These are phyloP conservation scores for Muschampia plurimacula DNA, from an alignment of 2,888 invertebrate genomes.

Conservation along the genomic window DNA sequence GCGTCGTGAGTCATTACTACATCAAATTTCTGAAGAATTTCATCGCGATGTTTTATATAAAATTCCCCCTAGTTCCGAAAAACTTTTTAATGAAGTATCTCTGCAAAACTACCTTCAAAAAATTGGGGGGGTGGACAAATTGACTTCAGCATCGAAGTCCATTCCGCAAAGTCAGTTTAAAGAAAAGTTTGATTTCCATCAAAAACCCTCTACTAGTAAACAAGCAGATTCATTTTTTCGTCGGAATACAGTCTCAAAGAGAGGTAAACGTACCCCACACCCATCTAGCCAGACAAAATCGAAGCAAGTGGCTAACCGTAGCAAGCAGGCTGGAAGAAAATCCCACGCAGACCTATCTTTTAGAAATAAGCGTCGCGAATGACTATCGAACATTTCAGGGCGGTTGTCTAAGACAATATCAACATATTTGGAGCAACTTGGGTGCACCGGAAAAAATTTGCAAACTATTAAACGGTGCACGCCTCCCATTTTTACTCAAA, in stretches of 20 bases:
- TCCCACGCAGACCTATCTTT: too few species aligned
- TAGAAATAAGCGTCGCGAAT: too few species aligned
- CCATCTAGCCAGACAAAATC: too few species aligned
- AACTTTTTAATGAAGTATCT: not conserved
- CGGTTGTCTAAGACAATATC: constrained; percentile 39
- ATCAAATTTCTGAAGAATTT: constrained; percentile 15
- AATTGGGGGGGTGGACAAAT: constrained; percentile 29
- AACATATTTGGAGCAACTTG: constrained; percentile 34
- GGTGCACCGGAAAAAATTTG: constrained; percentile 40
- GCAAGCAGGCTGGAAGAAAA: too few species aligned
- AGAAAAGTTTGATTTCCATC: not conserved
- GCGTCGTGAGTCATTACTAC: constrained; percentile 13
- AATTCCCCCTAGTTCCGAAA: constrained; percentile 21
- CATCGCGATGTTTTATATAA: constrained; percentile 8
- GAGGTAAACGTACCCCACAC: too few species aligned
- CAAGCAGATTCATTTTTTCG: constrained; percentile 6
- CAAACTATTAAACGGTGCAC: constrained; percentile 34
- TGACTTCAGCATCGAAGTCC: constrained; percentile 8
- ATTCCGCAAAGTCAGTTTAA: constrained; percentile 10
- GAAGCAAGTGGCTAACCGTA: too few species aligned
- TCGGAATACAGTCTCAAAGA: not conserved
- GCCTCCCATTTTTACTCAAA: constrained; percentile 36
- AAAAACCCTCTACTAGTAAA: not conserved
- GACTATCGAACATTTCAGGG: constrained; percentile 17
- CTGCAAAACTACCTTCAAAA: constrained; percentile 18